phyloP scores from a whole-genome alignment of 2,797 vertebrate species.

The Sciurus carolinensis region DNA sequence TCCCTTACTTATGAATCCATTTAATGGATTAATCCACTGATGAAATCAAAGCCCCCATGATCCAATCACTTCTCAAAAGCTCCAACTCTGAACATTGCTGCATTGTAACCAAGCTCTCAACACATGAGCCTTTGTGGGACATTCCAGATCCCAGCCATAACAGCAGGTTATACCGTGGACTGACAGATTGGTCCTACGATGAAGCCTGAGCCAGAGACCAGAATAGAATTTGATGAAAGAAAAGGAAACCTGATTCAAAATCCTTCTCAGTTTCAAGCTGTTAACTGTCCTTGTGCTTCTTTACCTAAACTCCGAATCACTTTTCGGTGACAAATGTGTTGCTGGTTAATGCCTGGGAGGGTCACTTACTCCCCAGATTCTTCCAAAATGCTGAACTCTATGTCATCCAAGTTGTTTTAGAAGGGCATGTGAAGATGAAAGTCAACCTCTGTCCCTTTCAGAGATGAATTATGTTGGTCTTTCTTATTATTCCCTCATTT shows the following conservation, averaged over 20 bases:
- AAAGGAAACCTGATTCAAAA: constrained; percentile 39
- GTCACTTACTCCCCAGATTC: background rate
- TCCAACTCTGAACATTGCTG: background rate
- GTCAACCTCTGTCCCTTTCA: constrained; percentile 52
- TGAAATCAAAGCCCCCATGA: too few relatives aligned
- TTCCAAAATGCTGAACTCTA: constrained; percentile 16
- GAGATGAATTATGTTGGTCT: constrained; percentile 67
- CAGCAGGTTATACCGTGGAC: background rate
- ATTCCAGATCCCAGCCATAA: background rate
- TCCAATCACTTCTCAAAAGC: too few relatives aligned
- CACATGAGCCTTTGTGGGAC: background rate
- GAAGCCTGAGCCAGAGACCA: background rate
- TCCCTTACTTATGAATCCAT: too few relatives aligned
- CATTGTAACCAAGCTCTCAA: background rate
- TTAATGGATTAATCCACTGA: too few relatives aligned
- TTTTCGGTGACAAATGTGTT: constrained; percentile 32
- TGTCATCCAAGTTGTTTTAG: background rate
- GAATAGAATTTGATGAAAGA: constrained; percentile 37
- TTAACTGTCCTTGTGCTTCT: background rate
- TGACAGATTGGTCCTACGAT: background rate
- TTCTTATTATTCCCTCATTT: constrained; percentile 74
- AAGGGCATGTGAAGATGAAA: constrained; percentile 78
- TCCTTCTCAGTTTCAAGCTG: constrained; percentile 35
- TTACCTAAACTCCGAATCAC: constrained; percentile 44
- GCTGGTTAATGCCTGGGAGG: background rate